These are phyloP conservation scores for Octopus sinensis DNA, from an alignment of 1,140 invertebrate genomes.

Conservation along the genomic window DNA sequence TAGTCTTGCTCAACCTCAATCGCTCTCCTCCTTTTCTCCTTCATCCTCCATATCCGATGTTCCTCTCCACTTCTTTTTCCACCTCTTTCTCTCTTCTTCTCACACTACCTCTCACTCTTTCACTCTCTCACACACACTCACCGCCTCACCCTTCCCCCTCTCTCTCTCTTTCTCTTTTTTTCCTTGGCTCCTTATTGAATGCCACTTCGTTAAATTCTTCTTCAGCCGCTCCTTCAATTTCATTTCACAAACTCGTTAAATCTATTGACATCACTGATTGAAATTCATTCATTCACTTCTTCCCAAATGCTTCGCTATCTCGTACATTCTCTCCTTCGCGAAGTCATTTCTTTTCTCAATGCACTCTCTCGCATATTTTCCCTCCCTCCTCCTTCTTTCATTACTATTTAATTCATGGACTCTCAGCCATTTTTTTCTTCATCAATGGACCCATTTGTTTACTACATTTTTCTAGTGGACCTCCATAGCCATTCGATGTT, in stretches of 20 bases:
- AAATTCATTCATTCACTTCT: not conserved
- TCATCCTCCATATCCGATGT: not conserved
- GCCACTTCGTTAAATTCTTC: not conserved
- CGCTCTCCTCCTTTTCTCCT: not conserved
- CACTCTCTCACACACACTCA: not conserved
- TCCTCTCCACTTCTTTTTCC: not conserved
- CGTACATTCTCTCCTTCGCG: not conserved
- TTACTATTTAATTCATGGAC: not conserved
- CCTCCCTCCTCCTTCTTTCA: not conserved
- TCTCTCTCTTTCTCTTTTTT: constrained; percentile 10
- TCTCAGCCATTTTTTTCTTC: not conserved
- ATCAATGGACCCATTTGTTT: too few species aligned
- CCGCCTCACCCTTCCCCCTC: not conserved
- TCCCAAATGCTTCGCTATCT: not conserved
- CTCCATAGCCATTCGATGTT: too few species aligned
- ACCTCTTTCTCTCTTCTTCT: constrained; percentile 1
- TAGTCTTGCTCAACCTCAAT: not conserved
- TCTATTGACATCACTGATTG: not conserved
- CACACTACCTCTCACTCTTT: not conserved
- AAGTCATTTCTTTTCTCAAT: not conserved
- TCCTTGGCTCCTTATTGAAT: not conserved
- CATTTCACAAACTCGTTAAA: not conserved
- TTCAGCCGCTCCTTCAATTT: constrained; percentile 2
- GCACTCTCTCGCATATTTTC: not conserved
- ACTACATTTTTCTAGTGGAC: too few species aligned